Base-by-base conservation (phyloP, 1,140 invertebrate species). In the Anoplophora glabripennis region DNA sequence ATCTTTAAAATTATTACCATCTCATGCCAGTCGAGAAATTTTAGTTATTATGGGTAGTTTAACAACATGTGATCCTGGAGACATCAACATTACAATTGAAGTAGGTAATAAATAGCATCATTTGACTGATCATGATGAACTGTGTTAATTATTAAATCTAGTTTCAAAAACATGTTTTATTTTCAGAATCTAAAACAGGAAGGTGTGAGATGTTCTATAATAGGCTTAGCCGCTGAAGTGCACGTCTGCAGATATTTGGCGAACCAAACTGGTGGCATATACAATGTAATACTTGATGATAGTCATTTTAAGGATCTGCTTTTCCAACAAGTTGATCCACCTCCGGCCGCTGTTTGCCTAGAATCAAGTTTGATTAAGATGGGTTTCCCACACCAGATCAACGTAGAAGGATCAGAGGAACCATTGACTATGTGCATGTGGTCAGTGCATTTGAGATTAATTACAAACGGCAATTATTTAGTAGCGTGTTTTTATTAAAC, bases 51-150 rank as follows among this genome's bases (percentile, higher is more conserved):
- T 94, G 80, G 94, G 92, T 1, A 96, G 93, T 70, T 80, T 99
- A 21, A 98, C 96, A 1, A 96, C 94, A 1, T 98, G 96, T 79
- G 96, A 99, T 80, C 96, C 96, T 15, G 86, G 90, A 17, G 93
- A 98, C 72, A 96, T 99, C 21, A 87, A 85, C 64, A 80, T 82
- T 53, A 97, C 94, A 7, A 89, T 98, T 71, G 81, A 91, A 77
- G 90, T 92, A 78, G 67, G 40, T 14, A 18, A 9, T 51, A n/a
- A 18, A 9, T 28, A 28, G 21, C 21, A 28, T 2, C 21, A 28
- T 28, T 28, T 28, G 5, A 28, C 21, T 28, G 3, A 28, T 28
- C 21, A 28, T 28, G 21, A 28, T 28, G 5, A 28, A 28, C 51
- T 68, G 63, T 17, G 41, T 40, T 34, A 52, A 33, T 17, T 33